Conservation (phyloP, 2,888 invertebrate species). For the Amphipoea oculea region DNA sequence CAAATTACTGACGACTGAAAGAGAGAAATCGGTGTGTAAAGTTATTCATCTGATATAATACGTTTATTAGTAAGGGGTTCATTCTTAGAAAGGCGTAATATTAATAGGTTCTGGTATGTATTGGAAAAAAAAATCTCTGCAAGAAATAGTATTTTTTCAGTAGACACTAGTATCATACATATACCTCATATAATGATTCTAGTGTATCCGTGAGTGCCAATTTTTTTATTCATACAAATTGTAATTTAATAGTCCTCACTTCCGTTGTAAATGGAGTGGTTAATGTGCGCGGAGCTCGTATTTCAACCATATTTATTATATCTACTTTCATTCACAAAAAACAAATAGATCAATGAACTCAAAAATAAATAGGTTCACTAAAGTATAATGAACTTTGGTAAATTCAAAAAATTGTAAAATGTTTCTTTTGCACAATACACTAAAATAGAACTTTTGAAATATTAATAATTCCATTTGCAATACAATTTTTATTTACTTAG, state of each 20-base stretch:
- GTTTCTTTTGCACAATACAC: not conserved
- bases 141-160: no score
- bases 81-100: no score
- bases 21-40: no score
- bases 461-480: not conserved
- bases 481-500: not conserved
- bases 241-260: slow-evolving; percentile 11
- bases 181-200: no score
- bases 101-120: no score
- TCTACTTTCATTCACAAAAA: not conserved
- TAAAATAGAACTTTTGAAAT: not conserved
- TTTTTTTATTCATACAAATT: not conserved
- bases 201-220: not conserved
- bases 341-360: not conserved
- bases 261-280: not conserved
- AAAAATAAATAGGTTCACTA: not conserved
- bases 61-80: no score
- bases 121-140: no score
- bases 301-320: not conserved
- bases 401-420: not conserved
- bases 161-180: no score
- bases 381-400: not conserved
- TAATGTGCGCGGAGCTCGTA: not conserved
- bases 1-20: no score
- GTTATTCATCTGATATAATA: no score